Evolutionary conservation across 2,113 vertebrate genomes (phyloP), one percentile per base, ranked within the genome.

Genomic region (Pollimyrus isidori): DNA sequence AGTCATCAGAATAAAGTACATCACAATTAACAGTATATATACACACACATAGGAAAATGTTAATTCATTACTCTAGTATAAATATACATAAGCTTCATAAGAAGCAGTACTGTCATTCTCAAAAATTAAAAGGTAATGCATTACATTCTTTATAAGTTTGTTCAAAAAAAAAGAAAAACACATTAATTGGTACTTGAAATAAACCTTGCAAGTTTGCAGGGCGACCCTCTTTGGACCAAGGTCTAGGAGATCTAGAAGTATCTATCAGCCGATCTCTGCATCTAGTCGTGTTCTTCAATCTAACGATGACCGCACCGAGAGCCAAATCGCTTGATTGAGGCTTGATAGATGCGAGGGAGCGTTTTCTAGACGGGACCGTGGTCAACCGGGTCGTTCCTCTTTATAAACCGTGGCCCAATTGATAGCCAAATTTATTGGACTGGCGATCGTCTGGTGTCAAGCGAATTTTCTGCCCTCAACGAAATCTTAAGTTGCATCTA

Each of bases 191-290:
- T 97, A 97, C 96, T 96, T 97, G 97, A 97, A 97, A 97, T 97
- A 98, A 97, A 98, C 97, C 97, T 98, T 97, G 97, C 97, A 97
- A 97, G 97, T 97, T 95, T 97, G 97, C 97, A 97, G 96, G 96
- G 97, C 96, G 96, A 97, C 96, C 97, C 96, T 97, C 97, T 97
- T 97, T 97, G 97, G 97, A 97, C 97, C 97, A 95, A 97, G 96
- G 96, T 97, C 96, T 97, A 97, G 97, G 93, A 97, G 97, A 97
- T 97, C 96, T 98, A 97, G 97, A 97, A 96, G 97, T 97, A 97
- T 97, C 97, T 97, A 97, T 96, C 94, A 97, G 97, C 94, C 97
- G 96, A 96, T 96, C 96, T 97, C 97, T 97, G 96, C 96, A 97
- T 97, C 97, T 97, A 97, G 97, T 96, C 95, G 97, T 97, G 90